Percentiles rank a stretch among this genome's conserved stretches.
Conservation (phyloP, 2,797 vertebrate species). For the Phylloscopus collybita region DNA sequence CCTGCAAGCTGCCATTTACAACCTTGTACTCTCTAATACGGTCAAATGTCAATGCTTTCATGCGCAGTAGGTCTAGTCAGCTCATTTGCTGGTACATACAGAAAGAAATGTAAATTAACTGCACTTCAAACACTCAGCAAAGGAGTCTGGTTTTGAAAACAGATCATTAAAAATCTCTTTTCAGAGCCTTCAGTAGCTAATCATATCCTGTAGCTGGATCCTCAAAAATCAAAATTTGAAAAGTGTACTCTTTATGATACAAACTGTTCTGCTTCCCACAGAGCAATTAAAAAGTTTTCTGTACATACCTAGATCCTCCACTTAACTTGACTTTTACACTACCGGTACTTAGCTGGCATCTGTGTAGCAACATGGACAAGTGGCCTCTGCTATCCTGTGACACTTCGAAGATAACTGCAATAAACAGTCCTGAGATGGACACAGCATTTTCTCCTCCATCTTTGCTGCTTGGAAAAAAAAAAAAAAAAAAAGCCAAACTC, state of each 20-base stretch:
- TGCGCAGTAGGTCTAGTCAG: neutral
- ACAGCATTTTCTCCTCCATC: slow-evolving; percentile 59
- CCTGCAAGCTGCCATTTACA: neutral
- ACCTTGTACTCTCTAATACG: neutral
- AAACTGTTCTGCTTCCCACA: neutral
- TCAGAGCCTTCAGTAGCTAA: neutral
- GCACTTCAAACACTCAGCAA: neutral
- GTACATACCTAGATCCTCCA: slow-evolving; percentile 58
- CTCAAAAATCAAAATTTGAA: neutral
- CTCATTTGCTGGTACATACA: neutral
- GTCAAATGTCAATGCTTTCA: neutral
- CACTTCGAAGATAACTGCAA: slow-evolving; percentile 34
- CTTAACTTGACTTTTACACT: slow-evolving; percentile 51
- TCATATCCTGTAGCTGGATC: neutral
- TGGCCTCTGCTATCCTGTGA: slow-evolving; percentile 6
- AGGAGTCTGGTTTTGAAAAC: neutral
- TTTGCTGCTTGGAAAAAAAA: slow-evolving; percentile 45
- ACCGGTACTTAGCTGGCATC: slow-evolving; percentile 56
- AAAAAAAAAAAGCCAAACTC: neutral
- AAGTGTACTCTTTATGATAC: neutral
- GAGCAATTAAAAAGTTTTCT: neutral
- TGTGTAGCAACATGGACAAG: slow-evolving; percentile 30
- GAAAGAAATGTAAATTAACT: neutral
- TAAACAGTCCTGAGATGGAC: slow-evolving; percentile 65
- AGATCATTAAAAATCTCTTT: neutral